Percentiles rank a stretch among this genome's conserved stretches.
Evolutionary conservation across 2,888 invertebrate species (phyloP).

Genomic region (Catotricha subobsoleta): DNA sequence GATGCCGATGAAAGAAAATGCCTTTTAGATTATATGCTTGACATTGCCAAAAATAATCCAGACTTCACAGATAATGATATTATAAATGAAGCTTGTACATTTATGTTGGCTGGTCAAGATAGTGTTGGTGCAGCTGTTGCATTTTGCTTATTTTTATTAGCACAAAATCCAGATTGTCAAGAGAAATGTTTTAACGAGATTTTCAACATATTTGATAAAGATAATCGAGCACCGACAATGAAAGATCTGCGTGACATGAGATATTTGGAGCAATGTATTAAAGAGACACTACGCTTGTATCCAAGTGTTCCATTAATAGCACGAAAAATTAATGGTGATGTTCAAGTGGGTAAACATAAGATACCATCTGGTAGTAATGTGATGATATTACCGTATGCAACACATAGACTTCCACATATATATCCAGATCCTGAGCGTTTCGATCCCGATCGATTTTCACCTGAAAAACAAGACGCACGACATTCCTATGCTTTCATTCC

Average conservation of each 20-base stretch:
- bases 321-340: constrained; percentile 25
- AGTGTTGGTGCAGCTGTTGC: constrained; percentile 39
- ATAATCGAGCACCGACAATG: constrained; percentile 31
- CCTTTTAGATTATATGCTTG: constrained; percentile 36
- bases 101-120: constrained; percentile 46
- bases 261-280: constrained; percentile 50
- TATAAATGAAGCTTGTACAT: constrained; percentile 40
- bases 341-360: constrained; percentile 28
- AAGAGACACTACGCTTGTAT: constrained; percentile 40
- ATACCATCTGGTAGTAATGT: constrained; percentile 37
- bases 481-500: constrained; percentile 40
- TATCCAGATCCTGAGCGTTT: constrained; percentile 38
- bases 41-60: constrained; percentile 32
- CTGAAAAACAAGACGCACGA: constrained; percentile 31
- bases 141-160: constrained; percentile 36
- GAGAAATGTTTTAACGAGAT: constrained; percentile 31
- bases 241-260: constrained; percentile 42
- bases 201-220: constrained; percentile 28
- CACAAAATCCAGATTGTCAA: constrained; percentile 34
- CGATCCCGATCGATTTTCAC: constrained; percentile 37
- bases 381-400: constrained; percentile 35
- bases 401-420: constrained; percentile 36
- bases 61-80: constrained; percentile 38
- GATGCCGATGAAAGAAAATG: constrained; percentile 20
- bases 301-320: constrained; percentile 29